Evolutionary conservation across 2,797 vertebrate species (phyloP).

Genomic region (Peromyscus attwateri): DNA sequence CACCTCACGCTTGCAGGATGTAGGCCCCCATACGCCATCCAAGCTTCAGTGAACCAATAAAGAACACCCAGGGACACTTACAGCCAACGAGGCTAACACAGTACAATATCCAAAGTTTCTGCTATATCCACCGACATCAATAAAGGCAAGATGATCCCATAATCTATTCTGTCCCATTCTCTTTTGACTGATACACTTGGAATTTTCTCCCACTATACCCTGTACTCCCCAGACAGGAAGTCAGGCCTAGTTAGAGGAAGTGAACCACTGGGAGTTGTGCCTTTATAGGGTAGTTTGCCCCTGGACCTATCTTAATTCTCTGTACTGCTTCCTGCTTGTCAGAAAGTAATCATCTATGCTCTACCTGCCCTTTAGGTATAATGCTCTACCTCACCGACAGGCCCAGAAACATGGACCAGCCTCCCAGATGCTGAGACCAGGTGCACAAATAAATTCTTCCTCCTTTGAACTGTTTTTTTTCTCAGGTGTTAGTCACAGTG

Average conservation of each 20-base stretch:
- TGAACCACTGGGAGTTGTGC: not conserved
- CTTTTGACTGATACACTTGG: not conserved
- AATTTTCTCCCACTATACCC: not conserved
- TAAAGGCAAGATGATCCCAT: not conserved
- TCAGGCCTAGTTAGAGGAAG: not conserved
- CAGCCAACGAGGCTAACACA: not conserved
- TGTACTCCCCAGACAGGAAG: not conserved
- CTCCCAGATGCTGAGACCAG: not conserved
- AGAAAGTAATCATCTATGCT: not conserved
- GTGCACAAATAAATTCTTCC: not conserved
- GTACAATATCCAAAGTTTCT: conserved; percentile 2
- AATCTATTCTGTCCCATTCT: not conserved
- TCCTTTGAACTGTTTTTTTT: not conserved
- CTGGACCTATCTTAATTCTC: not conserved
- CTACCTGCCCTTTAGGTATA: not conserved
- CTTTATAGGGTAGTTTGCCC: not conserved
- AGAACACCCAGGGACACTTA: not conserved
- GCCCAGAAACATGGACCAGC: not conserved
- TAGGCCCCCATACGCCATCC: not conserved
- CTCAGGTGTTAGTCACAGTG: not conserved
- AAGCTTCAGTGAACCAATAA: not conserved
- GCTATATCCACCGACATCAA: not conserved
- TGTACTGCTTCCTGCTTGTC: not conserved
- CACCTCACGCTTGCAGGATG: not conserved
- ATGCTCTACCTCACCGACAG: not conserved